These are phyloP conservation scores for Fopius arisanus DNA, from an alignment of 1,140 invertebrate genomes.

Conservation along the genomic window DNA sequence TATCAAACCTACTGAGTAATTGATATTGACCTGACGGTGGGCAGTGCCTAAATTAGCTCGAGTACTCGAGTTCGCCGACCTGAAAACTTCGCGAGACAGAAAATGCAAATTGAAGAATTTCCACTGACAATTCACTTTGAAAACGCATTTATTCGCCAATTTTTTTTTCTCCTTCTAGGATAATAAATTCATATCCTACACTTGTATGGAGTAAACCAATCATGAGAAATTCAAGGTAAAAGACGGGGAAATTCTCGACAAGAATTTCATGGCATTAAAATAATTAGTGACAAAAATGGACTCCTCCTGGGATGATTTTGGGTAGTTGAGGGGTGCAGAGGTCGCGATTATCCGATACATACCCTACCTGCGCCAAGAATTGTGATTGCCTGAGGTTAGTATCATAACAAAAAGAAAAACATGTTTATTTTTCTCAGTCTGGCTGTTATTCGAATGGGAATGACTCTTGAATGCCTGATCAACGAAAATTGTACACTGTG, in stretches of 20 bases:
- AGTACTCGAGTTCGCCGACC: neutral
- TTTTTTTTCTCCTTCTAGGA: too few relatives aligned
- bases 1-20: neutral
- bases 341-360: neutral
- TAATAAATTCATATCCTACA: too few relatives aligned
- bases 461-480: constrained; percentile 6
- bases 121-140: too few relatives aligned
- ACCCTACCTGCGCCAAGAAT: constrained; percentile 1
- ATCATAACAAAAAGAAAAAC: neutral
- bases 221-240: neutral
- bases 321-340: neutral
- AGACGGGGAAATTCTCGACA: neutral
- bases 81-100: neutral
- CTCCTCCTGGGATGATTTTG: neutral
- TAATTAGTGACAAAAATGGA: neutral
- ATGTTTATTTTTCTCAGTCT: neutral
- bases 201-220: too few relatives aligned
- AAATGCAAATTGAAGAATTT: too few relatives aligned
- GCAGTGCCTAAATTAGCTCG: neutral
- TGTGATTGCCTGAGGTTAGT: constrained; percentile 30
- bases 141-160: too few relatives aligned
- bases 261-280: neutral
- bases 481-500: constrained; percentile 3
- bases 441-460: neutral
- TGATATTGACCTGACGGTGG: neutral